Evolutionary conservation across 1,140 invertebrate genomes (phyloP).

Genomic region (Hydropsyche tenuis): DNA sequence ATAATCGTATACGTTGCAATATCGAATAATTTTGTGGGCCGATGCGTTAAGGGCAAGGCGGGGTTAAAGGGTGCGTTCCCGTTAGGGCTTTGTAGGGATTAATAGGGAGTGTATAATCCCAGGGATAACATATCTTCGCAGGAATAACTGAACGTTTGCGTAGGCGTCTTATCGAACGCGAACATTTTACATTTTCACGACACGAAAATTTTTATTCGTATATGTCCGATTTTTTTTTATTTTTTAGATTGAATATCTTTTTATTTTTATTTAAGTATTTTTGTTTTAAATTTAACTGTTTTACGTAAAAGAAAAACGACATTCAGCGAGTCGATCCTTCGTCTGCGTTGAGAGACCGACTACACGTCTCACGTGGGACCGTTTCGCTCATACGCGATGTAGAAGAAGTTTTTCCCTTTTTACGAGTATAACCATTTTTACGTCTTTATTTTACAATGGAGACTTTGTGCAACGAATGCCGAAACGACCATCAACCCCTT

Average conservation of each 20-base stretch:
- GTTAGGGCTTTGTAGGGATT: slow-evolving; percentile 23
- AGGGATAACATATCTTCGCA: slow-evolving; percentile 18
- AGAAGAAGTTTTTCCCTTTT: not conserved
- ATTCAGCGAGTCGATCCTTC: not conserved
- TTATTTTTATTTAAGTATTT: no score
- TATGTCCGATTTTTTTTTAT: no score
- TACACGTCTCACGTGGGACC: no score
- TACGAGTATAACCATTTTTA: slow-evolving; percentile 21
- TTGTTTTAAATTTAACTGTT: no score
- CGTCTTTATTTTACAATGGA: slow-evolving; percentile 30
- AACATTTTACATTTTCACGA: no score
- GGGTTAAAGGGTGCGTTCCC: slow-evolving; percentile 22
- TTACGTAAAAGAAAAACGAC: not conserved
- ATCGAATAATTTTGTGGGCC: slow-evolving; percentile 18
- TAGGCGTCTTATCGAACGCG: not conserved
- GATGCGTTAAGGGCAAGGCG: slow-evolving; percentile 17
- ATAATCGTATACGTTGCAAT: slow-evolving; percentile 8
- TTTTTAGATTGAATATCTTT: no score
- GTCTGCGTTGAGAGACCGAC: no score
- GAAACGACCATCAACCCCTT: slow-evolving; percentile 29
- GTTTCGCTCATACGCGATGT: no score
- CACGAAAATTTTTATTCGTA: no score
- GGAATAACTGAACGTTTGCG: slow-evolving; percentile 4
- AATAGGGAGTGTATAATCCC: slow-evolving; percentile 33
- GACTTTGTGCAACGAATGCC: slow-evolving; percentile 26